These are phyloP conservation scores for Brachypteracias leptosomus DNA, from an alignment of 2,113 vertebrate genomes.

Conservation along the genomic window DNA sequence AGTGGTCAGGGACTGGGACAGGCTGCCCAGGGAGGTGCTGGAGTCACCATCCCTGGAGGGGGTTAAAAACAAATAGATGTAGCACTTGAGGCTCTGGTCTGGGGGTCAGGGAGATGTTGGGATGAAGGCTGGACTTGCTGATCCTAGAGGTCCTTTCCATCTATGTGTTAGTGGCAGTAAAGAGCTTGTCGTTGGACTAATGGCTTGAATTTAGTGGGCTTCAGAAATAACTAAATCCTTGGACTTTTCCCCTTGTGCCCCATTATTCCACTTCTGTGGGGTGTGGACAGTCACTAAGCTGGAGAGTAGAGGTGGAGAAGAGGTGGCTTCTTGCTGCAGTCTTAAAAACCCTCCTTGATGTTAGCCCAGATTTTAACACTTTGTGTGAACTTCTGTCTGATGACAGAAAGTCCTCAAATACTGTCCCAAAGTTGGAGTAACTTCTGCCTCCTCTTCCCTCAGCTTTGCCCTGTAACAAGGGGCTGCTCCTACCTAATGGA, in stretches of 20 bases:
- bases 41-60: too few species aligned
- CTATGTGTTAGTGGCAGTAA: rapidly evolving
- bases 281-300: rapidly evolving
- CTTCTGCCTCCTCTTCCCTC: not conserved
- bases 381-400: rapidly evolving
- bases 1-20: too few species aligned
- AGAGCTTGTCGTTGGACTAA: rapidly evolving
- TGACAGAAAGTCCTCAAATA: not conserved
- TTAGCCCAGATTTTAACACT: not conserved
- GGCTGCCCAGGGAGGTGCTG: too few species aligned
- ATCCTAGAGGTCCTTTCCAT: too few species aligned
- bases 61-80: too few species aligned
- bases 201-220: not conserved
- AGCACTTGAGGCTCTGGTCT: too few species aligned
- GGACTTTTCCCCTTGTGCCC: not conserved
- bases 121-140: too few species aligned
- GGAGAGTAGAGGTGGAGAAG: not conserved
- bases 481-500: rapidly evolving
- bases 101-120: too few species aligned
- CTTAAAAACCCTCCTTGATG: not conserved
- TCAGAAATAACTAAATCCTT: not conserved
- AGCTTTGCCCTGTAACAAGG: rapidly evolving
- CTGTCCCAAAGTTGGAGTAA: not conserved
- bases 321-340: not conserved
- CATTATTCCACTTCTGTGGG: rapidly evolving